These are phyloP conservation scores for Sesamia nonagrioides DNA, from an alignment of 1,140 invertebrate genomes.

Conservation along the genomic window DNA sequence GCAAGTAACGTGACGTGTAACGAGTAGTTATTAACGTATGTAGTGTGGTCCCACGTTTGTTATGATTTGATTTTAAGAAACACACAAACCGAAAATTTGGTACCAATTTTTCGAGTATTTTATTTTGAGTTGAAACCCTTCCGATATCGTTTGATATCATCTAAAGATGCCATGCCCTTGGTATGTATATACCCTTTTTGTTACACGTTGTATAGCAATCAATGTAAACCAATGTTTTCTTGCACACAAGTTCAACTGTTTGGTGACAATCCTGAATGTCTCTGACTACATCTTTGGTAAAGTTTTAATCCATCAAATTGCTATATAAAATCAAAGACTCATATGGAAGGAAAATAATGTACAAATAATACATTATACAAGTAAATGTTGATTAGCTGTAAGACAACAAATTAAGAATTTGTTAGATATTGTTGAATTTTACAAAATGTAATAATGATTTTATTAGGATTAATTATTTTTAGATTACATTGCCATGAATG, in stretches of 20 bases:
- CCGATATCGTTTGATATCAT: too few species aligned
- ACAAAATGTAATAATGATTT: conserved; percentile 63
- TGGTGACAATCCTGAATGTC: not conserved
- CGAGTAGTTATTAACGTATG: too few species aligned
- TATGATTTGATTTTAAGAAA: too few species aligned
- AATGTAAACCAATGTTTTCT: not conserved
- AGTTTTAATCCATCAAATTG: conserved; percentile 17
- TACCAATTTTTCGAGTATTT: too few species aligned
- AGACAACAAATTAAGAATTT: conserved; percentile 70
- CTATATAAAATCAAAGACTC: conserved; percentile 29
- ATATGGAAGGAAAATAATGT: conserved; percentile 61
- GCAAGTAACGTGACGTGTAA: too few species aligned
- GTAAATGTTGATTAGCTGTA: conserved; percentile 66
- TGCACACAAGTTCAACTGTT: not conserved
- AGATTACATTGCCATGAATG: conserved; percentile 70
- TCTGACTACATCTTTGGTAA: not conserved
- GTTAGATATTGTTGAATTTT: conserved; percentile 75
- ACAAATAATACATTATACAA: conserved; percentile 62
- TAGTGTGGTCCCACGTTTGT: too few species aligned
- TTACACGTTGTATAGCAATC: too few species aligned
- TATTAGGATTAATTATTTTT: conserved; percentile 68
- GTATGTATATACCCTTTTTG: too few species aligned
- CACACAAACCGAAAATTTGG: too few species aligned
- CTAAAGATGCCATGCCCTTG: too few species aligned
- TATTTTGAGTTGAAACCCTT: too few species aligned